These are phyloP conservation scores for Drosophila acutilabella DNA, from an alignment of 2,888 invertebrate genomes.

Conservation along the genomic window DNA sequence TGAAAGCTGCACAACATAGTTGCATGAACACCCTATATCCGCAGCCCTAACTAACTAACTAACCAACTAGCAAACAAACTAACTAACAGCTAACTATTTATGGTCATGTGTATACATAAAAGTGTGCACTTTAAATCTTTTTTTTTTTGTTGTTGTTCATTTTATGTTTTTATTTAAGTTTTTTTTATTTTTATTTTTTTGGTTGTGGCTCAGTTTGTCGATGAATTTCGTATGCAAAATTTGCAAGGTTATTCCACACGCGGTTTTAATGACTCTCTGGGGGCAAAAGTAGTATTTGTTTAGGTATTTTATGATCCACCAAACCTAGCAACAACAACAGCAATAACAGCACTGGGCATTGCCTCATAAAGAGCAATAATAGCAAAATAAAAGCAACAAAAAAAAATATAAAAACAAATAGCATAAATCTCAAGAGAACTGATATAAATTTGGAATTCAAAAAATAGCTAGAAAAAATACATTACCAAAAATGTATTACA, in stretches of 20 bases:
- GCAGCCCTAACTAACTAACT: constrained; percentile 1
- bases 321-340: constrained; percentile 19
- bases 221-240: constrained; percentile 18
- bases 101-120: constrained; percentile 23
- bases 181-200: background rate
- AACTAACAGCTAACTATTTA: constrained; percentile 25
- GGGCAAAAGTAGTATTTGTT: constrained; percentile 27
- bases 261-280: constrained; percentile 30
- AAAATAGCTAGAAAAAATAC: background rate
- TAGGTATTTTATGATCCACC: constrained; percentile 42
- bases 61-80: background rate
- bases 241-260: constrained; percentile 50
- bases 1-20: background rate
- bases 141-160: constrained; percentile 6
- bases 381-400: background rate
- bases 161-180: constrained; percentile 10
- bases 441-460: background rate
- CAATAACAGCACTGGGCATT: background rate
- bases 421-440: background rate
- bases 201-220: constrained; percentile 24
- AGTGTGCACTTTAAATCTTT: constrained; percentile 22
- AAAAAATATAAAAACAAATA: constrained; percentile 2
- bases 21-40: background rate
- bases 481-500: background rate
- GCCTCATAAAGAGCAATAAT: constrained; percentile 6